Percentiles rank a stretch among this genome's conserved stretches.
Conservation (phyloP, 2,113 vertebrate genomes). For the Eurypyga helias region DNA sequence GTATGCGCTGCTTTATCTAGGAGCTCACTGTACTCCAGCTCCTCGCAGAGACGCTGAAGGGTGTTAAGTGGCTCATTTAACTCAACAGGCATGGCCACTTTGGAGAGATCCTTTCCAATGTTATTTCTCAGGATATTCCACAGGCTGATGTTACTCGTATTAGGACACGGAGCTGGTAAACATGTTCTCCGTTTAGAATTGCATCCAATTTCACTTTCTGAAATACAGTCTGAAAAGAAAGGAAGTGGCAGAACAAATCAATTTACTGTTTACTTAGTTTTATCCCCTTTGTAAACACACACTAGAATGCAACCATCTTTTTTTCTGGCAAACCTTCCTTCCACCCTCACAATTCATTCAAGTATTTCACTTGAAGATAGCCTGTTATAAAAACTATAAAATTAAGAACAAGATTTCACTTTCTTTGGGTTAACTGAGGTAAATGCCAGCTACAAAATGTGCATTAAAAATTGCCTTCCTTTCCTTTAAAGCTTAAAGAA, state of each 20-base stretch:
- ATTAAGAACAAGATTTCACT: neutral
- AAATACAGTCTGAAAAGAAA: conserved; percentile 74
- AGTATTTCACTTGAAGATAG: neutral
- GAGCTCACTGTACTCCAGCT: conserved; percentile 96
- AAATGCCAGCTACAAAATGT: neutral
- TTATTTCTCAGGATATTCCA: conserved; percentile 98
- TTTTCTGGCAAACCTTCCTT: neutral
- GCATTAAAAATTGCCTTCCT: neutral
- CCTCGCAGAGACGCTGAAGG: conserved; percentile 94
- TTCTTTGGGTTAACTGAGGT: neutral
- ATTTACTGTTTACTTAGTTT: neutral
- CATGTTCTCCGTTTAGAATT: conserved; percentile 80
- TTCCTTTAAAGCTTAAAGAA: neutral
- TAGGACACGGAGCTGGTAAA: conserved; percentile 86
- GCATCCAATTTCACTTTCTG: conserved; percentile 64
- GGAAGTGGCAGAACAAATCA: neutral
- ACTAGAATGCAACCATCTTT: neutral
- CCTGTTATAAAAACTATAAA: neutral
- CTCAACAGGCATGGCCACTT: conserved; percentile 96
- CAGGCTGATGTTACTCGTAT: conserved; percentile 89
- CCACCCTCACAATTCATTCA: neutral
- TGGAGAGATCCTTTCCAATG: conserved; percentile 97
- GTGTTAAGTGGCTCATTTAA: conserved; percentile 96
- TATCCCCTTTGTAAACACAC: neutral
- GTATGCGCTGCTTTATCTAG: conserved; percentile 86